Percentiles rank a stretch among this genome's conserved stretches.
Conservation (phyloP, 2,797 vertebrate genomes). For the Valencia hispanica region DNA sequence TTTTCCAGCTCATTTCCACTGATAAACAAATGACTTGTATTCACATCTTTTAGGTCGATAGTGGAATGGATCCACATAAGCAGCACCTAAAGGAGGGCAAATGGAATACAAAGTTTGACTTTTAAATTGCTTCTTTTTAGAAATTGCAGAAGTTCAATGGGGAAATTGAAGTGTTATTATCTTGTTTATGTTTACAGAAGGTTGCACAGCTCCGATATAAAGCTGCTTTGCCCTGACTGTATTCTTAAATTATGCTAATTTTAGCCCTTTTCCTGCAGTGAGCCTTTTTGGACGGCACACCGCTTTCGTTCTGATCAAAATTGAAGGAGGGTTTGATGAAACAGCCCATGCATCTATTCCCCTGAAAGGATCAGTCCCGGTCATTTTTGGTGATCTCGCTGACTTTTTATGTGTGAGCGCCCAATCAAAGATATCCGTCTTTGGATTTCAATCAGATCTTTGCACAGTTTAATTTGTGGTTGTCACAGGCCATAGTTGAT, state of each 20-base stretch:
- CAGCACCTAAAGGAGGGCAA: neutral
- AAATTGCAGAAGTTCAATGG: neutral
- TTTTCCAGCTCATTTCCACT: slow-evolving; percentile 4
- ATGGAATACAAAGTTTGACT: slow-evolving; percentile 14
- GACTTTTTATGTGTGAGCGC: neutral
- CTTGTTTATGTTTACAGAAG: slow-evolving; percentile 1
- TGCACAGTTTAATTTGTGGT: neutral
- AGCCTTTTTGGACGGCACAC: neutral
- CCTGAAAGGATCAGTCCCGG: neutral
- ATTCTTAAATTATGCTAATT: slow-evolving; percentile 10
- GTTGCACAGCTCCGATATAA: neutral
- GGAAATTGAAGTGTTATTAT: neutral
- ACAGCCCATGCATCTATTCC: neutral
- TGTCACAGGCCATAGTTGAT: neutral
- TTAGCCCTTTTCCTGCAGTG: neutral
- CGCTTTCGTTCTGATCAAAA: neutral
- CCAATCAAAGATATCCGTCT: neutral
- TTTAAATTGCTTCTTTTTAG: neutral
- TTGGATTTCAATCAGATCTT: neutral
- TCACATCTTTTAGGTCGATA: neutral
- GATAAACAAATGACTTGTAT: slow-evolving; percentile 16
- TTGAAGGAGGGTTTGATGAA: neutral
- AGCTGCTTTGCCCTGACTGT: neutral
- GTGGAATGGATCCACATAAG: slow-evolving; percentile 8
- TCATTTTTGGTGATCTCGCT: neutral